Evolutionary conservation across 2,113 vertebrate genomes (phyloP).

Genomic region (Zeus faber): DNA sequence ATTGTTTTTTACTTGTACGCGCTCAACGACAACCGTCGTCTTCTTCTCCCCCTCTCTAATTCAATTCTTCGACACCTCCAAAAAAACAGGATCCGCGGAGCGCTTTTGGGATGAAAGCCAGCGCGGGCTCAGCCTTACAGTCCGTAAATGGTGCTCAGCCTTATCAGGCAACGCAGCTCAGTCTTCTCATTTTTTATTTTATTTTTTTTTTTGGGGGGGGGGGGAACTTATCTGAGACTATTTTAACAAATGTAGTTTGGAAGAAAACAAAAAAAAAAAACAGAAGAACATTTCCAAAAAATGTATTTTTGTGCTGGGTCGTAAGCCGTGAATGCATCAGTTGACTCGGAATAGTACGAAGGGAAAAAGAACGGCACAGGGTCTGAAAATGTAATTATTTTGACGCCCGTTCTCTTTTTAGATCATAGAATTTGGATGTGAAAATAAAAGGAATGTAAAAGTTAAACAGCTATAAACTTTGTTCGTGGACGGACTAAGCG

Average conservation of each 20-base stretch:
- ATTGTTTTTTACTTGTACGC: conserved; percentile 32
- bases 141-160: conserved; percentile 35
- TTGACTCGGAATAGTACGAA: too few relatives aligned
- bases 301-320: not conserved
- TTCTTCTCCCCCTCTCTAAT: conserved; percentile 21
- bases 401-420: too few relatives aligned
- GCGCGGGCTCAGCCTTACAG: too few relatives aligned
- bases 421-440: too few relatives aligned
- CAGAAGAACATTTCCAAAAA: too few relatives aligned
- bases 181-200: conserved; percentile 5
- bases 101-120: too few relatives aligned
- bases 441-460: too few relatives aligned
- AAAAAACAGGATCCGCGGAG: conserved; percentile 9
- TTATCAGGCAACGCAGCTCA: conserved; percentile 56
- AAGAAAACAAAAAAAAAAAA: conserved; percentile 15
- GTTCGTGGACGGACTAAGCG: too few relatives aligned
- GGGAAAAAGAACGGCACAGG: too few relatives aligned
- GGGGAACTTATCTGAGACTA: conserved; percentile 38
- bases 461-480: too few relatives aligned
- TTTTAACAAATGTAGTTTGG: conserved; percentile 25
- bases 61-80: conserved; percentile 36
- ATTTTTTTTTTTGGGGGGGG: conserved; percentile 33
- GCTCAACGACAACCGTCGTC: conserved; percentile 30
- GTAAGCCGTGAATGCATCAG: too few relatives aligned
- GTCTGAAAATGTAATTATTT: too few relatives aligned